Percentiles rank a stretch among this genome's conserved stretches.
These are phyloP conservation scores for Stenoptilia bipunctidactyla DNA, from an alignment of 2,888 invertebrate genomes.

Conservation along the genomic window DNA sequence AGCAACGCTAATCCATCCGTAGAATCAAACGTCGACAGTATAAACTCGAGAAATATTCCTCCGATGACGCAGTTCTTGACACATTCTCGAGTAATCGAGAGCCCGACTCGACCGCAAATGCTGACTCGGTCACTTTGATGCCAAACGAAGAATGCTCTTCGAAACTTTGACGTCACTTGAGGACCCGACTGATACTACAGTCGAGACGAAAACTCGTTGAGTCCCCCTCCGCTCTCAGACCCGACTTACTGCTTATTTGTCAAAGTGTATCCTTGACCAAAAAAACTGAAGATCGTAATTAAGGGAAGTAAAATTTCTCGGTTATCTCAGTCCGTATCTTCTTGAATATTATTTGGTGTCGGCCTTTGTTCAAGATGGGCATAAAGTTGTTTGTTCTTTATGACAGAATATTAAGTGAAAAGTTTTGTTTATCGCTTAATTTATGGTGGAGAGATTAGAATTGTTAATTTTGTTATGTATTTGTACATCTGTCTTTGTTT, in stretches of 20 bases:
- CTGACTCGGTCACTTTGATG: neutral
- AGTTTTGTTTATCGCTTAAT: slow-evolving; percentile 32
- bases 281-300: slow-evolving; percentile 1
- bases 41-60: neutral
- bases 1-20: too few relatives aligned
- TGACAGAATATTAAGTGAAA: slow-evolving; percentile 32
- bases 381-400: slow-evolving; percentile 23
- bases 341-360: too few relatives aligned
- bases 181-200: too few relatives aligned
- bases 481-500: too few relatives aligned
- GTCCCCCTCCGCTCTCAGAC: neutral
- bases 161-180: too few relatives aligned
- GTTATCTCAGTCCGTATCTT: neutral
- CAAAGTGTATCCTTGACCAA: slow-evolving; percentile 1
- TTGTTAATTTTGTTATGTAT: slow-evolving; percentile 23
- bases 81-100: neutral
- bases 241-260: neutral
- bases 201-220: neutral
- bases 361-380: slow-evolving; percentile 3
- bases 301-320: neutral
- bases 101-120: neutral
- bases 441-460: slow-evolving; percentile 30
- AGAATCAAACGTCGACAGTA: neutral
- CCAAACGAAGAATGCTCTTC: too few relatives aligned
- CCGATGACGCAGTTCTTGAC: neutral